Evolutionary conservation across 2,797 vertebrate species (phyloP).

Genomic region (Kryptolebias ocellatus): DNA sequence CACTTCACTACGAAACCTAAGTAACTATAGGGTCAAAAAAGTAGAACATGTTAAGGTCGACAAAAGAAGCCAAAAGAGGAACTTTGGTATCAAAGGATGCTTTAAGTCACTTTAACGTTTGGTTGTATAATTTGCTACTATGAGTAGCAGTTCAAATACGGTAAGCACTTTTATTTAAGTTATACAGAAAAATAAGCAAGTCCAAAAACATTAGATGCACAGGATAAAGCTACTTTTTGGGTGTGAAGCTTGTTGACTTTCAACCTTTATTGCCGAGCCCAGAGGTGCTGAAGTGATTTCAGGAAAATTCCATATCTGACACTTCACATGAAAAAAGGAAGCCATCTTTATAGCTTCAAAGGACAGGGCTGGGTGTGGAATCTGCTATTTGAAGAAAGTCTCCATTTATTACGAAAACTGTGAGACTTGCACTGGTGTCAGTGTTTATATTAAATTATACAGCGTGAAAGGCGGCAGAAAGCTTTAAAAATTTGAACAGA

Average conservation of each 20-base stretch:
- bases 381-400: not conserved
- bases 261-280: not conserved
- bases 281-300: not conserved
- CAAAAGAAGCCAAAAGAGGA: not conserved
- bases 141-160: no score
- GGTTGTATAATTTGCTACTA: no score
- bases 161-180: no score
- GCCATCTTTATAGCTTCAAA: no score
- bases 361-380: no score
- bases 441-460: no score
- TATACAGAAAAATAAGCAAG: not conserved
- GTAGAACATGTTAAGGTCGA: conserved; percentile 36
- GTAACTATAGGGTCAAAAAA: conserved; percentile 23
- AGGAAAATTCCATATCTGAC: not conserved
- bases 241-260: not conserved
- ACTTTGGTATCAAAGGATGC: conserved; percentile 14
- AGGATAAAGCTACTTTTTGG: not conserved
- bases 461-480: no score
- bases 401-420: not conserved
- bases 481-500: no score
- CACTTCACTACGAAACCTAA: conserved; percentile 16
- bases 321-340: not conserved
- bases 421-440: not conserved
- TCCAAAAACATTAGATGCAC: not conserved
- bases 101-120: not conserved